Evolutionary conservation across 92 coral and sea anemone genomes (phyloP), one percentile per base, ranked within the genome.

Genomic region (Phymanthus crucifer): DNA sequence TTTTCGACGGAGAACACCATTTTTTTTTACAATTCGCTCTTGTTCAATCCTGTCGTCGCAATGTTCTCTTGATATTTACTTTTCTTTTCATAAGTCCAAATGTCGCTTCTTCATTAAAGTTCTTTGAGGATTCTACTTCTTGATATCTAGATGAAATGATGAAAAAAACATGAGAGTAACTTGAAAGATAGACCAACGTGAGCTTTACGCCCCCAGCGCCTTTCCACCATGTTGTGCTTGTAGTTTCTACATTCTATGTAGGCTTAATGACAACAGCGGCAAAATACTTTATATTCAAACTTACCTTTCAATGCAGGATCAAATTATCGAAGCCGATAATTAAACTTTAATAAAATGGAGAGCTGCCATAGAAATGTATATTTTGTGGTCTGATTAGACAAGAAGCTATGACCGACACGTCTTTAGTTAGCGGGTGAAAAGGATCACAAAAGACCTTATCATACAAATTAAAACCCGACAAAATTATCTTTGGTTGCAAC

Each of bases 251-350:
- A 8, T 24, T 61, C 68, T 61, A 11, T 61, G 6, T 61, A 23
- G 68, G 29, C 32, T 27, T 26, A 11, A 69, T 69, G 73, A 74
- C 36, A 48, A 29, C 54, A n/a, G n/a, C n/a, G 32, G 13, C 26
- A 38, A 77, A 64, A 77, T 77, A 27, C 26, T 54, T 6, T 61
- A 61, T 61, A 61, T 61, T 61, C 68, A 61, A 61, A 3, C 54
- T 64, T 64, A 14, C 38, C 65, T 52, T 48, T n/a, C 8, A 40
- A 61, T 29, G 23, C 26, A 21, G 29, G 46, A 69, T 38, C 46
- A 70, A 77, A 77, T 77, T 64, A 77, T 17, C 61, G 81, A 77
- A 43, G 38, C 36, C 71, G 32, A 77, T 52, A 61, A 77, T 77
- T 77, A 77, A 77, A 64, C 81, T 61, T 77, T 61, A 61, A 61